Base-by-base conservation (phyloP, 2,888 invertebrate species). In the Himalopsyche kuldschensis region DNA sequence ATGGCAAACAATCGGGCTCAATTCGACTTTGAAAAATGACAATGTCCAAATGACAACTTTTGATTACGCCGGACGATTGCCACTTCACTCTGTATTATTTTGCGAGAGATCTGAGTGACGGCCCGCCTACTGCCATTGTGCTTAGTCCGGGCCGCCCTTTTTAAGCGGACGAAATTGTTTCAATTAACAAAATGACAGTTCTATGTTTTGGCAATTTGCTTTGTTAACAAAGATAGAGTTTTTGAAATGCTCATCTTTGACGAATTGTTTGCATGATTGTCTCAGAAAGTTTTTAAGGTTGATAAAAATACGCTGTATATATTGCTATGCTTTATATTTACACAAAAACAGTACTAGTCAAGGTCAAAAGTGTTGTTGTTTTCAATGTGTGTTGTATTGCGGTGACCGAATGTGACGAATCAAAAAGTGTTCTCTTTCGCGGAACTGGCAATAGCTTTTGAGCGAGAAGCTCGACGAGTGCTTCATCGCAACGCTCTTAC, bases 31-130 rank as follows among this genome's bases (percentile, higher is more conserved):
- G 80, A 47, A 76, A 30, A 76, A 76, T 76, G 81, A 81, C 76
- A 81, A 81, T 81, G 35, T 41, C 31, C 55, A n/a, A 77, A 77
- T 35, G 41, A 81, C 41, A 76, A 76, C 81, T 76, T 41, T 76
- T 81, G 81, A 81, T 81, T 81, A 80, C 27, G 41, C 20, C 32
- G 76, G 41, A 35, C 41, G 24, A 55, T 75, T 75, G 75, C 75
- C 75, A 55, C 55, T 55, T 75, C 31, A n/a, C 75, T 27, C 75
- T 15, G 20, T 24, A 20, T 55, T 55, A 55, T 55, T 55, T 55
- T 20, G 55, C 55, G 55, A 55, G 24, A 20, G 20, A 55, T 55
- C 55, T 55, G 24, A 69, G 69, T 30, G 69, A 30, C 69, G 69
- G 75, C n/a, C 17, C 75, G 30, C 31, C 17, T n/a, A n/a, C 31